Base-by-base conservation (phyloP, 2,888 invertebrate species). In the Micoletzkya japonica region DNA sequence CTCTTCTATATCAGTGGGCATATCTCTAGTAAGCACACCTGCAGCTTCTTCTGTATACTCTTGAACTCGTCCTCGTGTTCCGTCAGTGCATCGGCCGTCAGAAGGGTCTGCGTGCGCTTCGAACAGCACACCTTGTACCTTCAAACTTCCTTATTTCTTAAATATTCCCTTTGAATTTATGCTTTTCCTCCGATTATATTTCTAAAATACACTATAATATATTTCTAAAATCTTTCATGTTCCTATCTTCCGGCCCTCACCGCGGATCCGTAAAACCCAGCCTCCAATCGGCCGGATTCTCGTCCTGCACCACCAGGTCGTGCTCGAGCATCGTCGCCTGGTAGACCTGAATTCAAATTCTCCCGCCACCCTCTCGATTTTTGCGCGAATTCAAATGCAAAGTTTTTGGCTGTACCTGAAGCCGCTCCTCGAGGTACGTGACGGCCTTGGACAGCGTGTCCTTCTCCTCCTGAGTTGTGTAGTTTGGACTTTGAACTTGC, bases 251-350 rank as follows among this genome's bases (percentile, higher is more conserved):
- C n/a, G n/a, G n/a, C n/a, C n/a, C n/a, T n/a, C n/a, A 82, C 76
- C 78, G 73, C 4, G 83, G 83, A 72, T 83, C 81, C 7, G 70
- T 67, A 61, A 78, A 78, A 1, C 82, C 83, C 39, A 73, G 80
- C 58, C 77, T 74, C 83, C 83, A 83, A 34, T 81, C 76, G 36
- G 70, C 70, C 26, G 70, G 67, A 24, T 69, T 73, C 60, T 83
- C 83, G 70, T 79, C 82, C 30, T 73, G 72, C 17, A 83, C 77
- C 24, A 83, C 77, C 61, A 84, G 69, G 59, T 78, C 76, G 73
- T 83, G 73, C 39, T 84, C 84, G 66, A 83, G 76, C 32, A 85
- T 74, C 1, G 81, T 76, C 70, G 84, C 81, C 28, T 79, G 81
- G 58, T 82, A 81, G 2, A 77, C 84, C 58, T 79, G 69, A 26